Evolutionary conservation across 2,797 vertebrate genomes (phyloP), one percentile per base, ranked within the genome.

Genomic region (Octomys mimax): DNA sequence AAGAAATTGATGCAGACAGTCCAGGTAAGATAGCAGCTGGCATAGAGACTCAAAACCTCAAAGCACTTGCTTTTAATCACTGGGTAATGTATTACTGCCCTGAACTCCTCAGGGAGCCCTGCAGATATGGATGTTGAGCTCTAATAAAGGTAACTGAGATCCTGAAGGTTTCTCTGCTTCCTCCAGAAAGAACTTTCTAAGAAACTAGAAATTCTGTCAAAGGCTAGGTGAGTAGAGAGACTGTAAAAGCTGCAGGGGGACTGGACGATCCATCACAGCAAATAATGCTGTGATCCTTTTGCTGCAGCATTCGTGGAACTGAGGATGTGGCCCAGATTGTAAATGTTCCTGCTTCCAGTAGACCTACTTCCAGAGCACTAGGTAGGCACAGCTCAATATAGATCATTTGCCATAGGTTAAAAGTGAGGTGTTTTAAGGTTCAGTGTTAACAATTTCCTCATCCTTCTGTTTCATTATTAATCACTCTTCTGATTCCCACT

Each of bases 401-500:
- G 79, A 84, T 91, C 52, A 57, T 33, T 62, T 73, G 39, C 31
- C 26, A 52, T 16, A 33, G 28, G 13, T 61, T 85, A 46, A 42
- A 66, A 57, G 70, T 39, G 16, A n/a, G 31, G 12, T 39, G 62
- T 70, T 85, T 95, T 21, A 68, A 62, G 71, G 61, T 62, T 78
- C 57, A 75, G 18, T 88, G 36, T 73, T 16, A 49, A 89, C 11
- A 24, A 13, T 71, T 86, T 89, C 59, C n/a, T 68, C 13, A 71
- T 77, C 21, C 5, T 1, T 91, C 87, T 71, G 33, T 52, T 96
- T 81, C 59, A 61, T 61, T 75, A 75, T 54, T 93, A 89, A 75
- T 80, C 49, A 85, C 2, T n/a, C 42, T 64, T 59, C 33, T 70
- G 52, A 92, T 24, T 28, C 42, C n/a, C 80, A 71, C 24, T 54